Evolutionary conservation across 2,888 invertebrate species (phyloP).

Genomic region (Acleris cristana): DNA sequence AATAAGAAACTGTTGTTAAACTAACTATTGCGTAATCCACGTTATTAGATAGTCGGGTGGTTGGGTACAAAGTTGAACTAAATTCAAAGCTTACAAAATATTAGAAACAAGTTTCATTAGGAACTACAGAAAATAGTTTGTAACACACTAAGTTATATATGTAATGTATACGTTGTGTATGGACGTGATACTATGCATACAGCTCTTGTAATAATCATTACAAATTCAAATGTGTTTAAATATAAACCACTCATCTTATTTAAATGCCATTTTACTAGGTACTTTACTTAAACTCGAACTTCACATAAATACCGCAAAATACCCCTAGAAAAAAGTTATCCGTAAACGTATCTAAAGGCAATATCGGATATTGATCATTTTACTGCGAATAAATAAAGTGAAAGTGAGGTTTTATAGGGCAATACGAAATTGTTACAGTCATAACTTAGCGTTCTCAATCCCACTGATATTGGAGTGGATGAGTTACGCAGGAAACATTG

Average conservation of each 20-base stretch:
- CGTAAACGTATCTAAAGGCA: slow-evolving; percentile 57
- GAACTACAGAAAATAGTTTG: no score
- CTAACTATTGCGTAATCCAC: no score
- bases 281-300: slow-evolving; percentile 1
- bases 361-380: slow-evolving; percentile 80
- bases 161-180: no score
- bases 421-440: slow-evolving; percentile 79
- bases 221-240: no score
- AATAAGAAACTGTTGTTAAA: no score
- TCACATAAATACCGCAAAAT: slow-evolving; percentile 29
- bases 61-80: no score
- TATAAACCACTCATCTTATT: neutral
- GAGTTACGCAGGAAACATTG: slow-evolving; percentile 72
- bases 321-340: slow-evolving; percentile 38
- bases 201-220: no score
- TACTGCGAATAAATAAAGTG: slow-evolving; percentile 79
- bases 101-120: no score
- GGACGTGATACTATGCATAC: no score
- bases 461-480: slow-evolving; percentile 77
- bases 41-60: no score
- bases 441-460: slow-evolving; percentile 77
- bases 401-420: slow-evolving; percentile 80
- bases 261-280: neutral
- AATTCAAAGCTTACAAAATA: no score
- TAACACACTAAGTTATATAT: no score